These are phyloP conservation scores for Eudyptes chrysolophus DNA, from an alignment of 2,113 vertebrate species.

Conservation along the genomic window DNA sequence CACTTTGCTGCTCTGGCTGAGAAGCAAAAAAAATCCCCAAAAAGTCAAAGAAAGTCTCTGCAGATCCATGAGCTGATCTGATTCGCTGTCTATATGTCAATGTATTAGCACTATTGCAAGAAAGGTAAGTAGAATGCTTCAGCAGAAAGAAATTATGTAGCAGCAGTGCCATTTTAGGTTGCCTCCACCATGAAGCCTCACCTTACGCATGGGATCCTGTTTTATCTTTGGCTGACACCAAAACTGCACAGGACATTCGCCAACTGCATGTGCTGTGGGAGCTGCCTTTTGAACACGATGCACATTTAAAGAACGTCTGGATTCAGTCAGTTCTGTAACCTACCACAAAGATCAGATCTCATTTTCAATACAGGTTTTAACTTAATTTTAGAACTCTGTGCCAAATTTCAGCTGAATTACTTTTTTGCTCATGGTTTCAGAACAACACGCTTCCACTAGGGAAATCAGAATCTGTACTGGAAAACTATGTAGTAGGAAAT, in stretches of 20 bases:
- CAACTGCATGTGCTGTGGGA: rapidly evolving
- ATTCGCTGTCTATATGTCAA: not conserved
- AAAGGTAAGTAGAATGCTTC: not conserved
- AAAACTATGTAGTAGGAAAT: not conserved
- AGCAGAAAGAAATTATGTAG: not conserved
- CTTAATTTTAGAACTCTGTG: not conserved
- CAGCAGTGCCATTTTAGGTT: not conserved
- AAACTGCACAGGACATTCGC: not conserved
- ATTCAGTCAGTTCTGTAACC: not conserved
- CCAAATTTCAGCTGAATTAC: not conserved
- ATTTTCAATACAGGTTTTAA: not conserved
- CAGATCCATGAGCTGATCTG: not conserved
- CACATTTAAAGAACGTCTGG: not conserved
- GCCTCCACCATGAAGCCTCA: not conserved
- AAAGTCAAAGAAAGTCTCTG: not conserved
- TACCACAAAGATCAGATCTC: not conserved
- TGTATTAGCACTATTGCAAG: rapidly evolving
- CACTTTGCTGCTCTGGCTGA: not conserved
- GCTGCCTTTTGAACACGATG: not conserved
- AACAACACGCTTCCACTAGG: not conserved
- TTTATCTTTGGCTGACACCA: not conserved
- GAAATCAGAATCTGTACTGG: not conserved
- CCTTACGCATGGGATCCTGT: not conserved
- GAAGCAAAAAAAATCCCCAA: not conserved
- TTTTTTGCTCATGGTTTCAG: not conserved